Percentiles rank a stretch among this genome's conserved stretches.
Evolutionary conservation across 2,888 invertebrate genomes (phyloP).

Genomic region (Nowickia ferox): DNA sequence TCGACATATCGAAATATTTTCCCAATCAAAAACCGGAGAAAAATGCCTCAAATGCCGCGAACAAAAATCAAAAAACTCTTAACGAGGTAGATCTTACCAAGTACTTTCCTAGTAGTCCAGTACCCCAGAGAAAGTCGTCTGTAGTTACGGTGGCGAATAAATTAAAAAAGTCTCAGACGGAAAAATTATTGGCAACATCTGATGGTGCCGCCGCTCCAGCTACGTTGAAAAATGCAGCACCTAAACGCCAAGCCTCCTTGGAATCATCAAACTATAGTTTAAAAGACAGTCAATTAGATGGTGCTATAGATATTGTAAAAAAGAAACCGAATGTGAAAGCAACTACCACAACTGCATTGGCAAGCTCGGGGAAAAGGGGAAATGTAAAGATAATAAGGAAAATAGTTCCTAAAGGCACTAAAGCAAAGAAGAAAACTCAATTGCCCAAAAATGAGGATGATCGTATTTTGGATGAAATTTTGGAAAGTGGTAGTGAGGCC

Average conservation of each 20-base stretch:
- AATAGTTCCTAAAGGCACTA: constrained; percentile 80
- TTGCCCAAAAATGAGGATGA: constrained; percentile 78
- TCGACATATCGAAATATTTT: constrained; percentile 82
- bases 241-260: constrained; percentile 75
- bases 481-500: constrained; percentile 75
- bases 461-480: constrained; percentile 80
- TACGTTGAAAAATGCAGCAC: constrained; percentile 10
- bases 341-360: constrained; percentile 72
- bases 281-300: constrained; percentile 82
- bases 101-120: constrained; percentile 82
- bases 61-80: constrained; percentile 82
- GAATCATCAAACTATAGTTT: constrained; percentile 77
- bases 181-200: constrained; percentile 66
- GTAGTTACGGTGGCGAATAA: constrained; percentile 80
- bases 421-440: constrained; percentile 74
- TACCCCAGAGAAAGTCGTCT: constrained; percentile 78
- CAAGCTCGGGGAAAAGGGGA: constrained; percentile 75
- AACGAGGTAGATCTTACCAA: constrained; percentile 83
- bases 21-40: constrained; percentile 81
- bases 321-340: constrained; percentile 75
- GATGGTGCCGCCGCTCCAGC: neutral
- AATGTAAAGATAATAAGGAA: constrained; percentile 80
- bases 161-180: constrained; percentile 79
- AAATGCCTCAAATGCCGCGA: constrained; percentile 75
- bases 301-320: constrained; percentile 80